A percentile compares a stretch with the other conserved stretches of the same genome.
Conservation (phyloP, 2,113 vertebrate genomes). For the Spermophilus dauricus region DNA sequence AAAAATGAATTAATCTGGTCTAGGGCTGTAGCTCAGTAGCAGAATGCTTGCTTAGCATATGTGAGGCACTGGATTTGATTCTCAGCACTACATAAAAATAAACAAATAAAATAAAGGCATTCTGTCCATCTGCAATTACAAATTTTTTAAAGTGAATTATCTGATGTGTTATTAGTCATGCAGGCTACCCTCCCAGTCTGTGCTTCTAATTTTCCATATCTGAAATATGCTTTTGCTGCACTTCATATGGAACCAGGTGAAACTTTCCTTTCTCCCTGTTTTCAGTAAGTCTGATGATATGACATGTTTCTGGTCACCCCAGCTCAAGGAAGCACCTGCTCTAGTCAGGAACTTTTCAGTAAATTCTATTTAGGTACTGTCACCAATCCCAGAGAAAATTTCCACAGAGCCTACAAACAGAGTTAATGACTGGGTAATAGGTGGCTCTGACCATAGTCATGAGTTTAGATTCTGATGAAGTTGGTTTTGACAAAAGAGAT, state of each 20-base stretch:
- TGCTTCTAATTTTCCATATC: neutral
- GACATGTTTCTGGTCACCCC: neutral
- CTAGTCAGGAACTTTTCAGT: neutral
- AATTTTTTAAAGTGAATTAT: neutral
- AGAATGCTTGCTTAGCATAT: no score
- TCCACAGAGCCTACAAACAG: neutral
- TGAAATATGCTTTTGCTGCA: neutral
- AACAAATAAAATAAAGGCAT: no score
- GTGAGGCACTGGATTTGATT: no score
- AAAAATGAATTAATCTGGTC: neutral
- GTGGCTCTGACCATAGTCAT: neutral
- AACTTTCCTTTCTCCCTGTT: neutral
- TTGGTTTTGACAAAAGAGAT: slow-evolving; percentile 1
- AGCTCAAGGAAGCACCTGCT: neutral
- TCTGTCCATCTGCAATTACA: no score
- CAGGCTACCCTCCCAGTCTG: neutral
- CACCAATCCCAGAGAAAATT: neutral
- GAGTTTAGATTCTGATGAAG: slow-evolving; percentile 19
- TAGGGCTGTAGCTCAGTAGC: no score
- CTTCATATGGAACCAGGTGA: neutral
- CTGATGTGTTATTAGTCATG: neutral
- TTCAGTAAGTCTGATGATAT: neutral
- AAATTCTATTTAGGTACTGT: neutral
- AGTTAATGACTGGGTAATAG: neutral
- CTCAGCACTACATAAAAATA: no score